phyloP scores from a whole-genome alignment of 1,140 invertebrate species.

The Ceratina australensis region DNA sequence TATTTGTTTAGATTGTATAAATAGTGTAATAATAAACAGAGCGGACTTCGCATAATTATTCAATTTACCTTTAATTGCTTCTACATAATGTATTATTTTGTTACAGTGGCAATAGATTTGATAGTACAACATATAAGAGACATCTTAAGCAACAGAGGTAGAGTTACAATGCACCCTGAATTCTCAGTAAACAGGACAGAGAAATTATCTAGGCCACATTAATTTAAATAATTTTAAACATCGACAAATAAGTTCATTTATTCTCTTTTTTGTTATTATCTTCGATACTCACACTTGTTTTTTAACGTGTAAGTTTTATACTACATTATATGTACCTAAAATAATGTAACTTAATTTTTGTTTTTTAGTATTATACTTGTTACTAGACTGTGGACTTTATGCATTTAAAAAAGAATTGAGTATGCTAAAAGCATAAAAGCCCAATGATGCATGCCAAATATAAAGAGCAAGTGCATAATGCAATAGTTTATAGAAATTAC shows the following conservation, averaged over 20 bases:
- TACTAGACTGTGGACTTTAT: no score
- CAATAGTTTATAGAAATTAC: no score
- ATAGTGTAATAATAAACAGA: constrained; percentile 46
- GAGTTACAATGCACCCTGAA: constrained; percentile 68
- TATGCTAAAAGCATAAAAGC: no score
- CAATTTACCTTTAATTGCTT: constrained; percentile 18
- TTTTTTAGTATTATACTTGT: constrained; percentile 9
- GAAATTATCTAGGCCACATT: constrained; percentile 73
- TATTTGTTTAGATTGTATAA: constrained; percentile 42
- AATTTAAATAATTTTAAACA: constrained; percentile 53
- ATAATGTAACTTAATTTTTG: constrained; percentile 2
- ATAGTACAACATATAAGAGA: constrained; percentile 97
- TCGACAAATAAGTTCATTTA: constrained; percentile 13
- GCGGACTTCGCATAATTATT: not conserved
- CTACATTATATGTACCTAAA: constrained; percentile 17
- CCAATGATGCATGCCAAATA: no score
- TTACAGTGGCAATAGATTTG: constrained; percentile 94
- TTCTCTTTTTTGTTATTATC: constrained; percentile 27
- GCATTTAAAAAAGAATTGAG: no score
- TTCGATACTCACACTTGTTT: constrained; percentile 25
- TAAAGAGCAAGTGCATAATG: no score
- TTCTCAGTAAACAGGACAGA: constrained; percentile 68
- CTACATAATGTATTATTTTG: constrained; percentile 57
- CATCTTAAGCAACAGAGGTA: constrained; percentile 83
- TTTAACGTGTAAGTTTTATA: constrained; percentile 21